These are phyloP conservation scores for Cyclopterus lumpus DNA, from an alignment of 2,797 vertebrate genomes.

Conservation along the genomic window DNA sequence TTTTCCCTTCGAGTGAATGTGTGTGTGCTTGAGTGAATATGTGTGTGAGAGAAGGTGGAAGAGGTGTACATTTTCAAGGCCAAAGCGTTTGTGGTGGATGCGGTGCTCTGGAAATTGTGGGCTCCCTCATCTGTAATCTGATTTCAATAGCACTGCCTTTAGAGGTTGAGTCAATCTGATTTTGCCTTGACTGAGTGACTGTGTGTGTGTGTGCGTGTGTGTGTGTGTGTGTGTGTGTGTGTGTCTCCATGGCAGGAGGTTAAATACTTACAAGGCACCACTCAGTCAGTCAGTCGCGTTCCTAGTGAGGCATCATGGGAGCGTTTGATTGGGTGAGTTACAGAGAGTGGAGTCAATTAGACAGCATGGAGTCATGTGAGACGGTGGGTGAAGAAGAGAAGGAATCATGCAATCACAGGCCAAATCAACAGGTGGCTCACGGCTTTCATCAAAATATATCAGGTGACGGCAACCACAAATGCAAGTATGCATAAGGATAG, in stretches of 20 bases:
- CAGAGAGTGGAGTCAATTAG: constrained; percentile 74
- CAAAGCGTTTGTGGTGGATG: constrained; percentile 77
- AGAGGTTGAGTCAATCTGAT: constrained; percentile 83
- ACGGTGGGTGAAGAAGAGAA: constrained; percentile 16
- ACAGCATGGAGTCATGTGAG: constrained; percentile 71
- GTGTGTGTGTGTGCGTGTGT: constrained; percentile 36
- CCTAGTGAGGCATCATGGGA: constrained; percentile 72
- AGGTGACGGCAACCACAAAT: constrained; percentile 21
- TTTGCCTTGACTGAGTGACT: constrained; percentile 77
- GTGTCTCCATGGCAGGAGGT: constrained; percentile 70
- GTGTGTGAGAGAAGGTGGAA: constrained; percentile 40
- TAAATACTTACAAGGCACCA: constrained; percentile 80
- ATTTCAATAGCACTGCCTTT: constrained; percentile 82
- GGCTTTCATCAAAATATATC: constrained; percentile 41
- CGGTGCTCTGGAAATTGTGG: constrained; percentile 76
- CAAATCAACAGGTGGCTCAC: constrained; percentile 59
- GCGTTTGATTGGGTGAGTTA: constrained; percentile 73
- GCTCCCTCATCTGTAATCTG: constrained; percentile 82
- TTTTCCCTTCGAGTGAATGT: constrained; percentile 59
- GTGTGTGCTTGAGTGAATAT: constrained; percentile 29
- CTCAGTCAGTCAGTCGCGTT: constrained; percentile 73
- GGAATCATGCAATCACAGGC: constrained; percentile 14
- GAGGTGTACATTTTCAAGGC: constrained; percentile 83
- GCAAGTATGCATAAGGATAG: not conserved
- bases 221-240: constrained; percentile 30